Evolutionary conservation across 2,888 invertebrate genomes (phyloP).

Genomic region (Drosophila atroscutellata): DNA sequence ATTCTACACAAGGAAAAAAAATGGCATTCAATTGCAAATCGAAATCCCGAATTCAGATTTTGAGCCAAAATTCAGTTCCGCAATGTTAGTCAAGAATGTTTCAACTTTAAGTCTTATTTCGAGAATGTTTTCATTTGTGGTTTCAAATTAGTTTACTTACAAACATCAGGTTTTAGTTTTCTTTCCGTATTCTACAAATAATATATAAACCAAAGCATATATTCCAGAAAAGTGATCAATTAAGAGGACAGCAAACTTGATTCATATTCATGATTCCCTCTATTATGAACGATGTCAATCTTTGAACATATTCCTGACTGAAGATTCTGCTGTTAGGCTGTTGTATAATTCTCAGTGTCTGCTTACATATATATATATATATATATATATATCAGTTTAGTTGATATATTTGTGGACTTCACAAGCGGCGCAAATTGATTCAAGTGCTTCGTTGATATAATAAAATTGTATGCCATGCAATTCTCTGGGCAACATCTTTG

Average conservation of each 20-base stretch:
- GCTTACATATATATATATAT: not conserved
- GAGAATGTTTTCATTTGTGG: not conserved
- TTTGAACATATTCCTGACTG: not conserved
- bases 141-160: not conserved
- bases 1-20: not conserved
- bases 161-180: not conserved
- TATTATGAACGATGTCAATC: not conserved
- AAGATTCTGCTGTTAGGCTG: not conserved
- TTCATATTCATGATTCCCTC: too few relatives aligned
- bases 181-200: not conserved
- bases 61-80: not conserved
- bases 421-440: constrained; percentile 56
- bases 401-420: constrained; percentile 14
- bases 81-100: not conserved
- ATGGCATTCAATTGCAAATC: not conserved
- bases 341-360: not conserved
- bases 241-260: not conserved
- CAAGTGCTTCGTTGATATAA: constrained; percentile 61
- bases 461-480: constrained; percentile 71
- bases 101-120: not conserved
- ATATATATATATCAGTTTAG: not conserved
- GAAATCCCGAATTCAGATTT: not conserved
- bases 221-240: not conserved
- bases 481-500: constrained; percentile 45
- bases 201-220: not conserved